phyloP scores from a whole-genome alignment of 2,113 vertebrate species.

The Periophthalmodon schlosseri region DNA sequence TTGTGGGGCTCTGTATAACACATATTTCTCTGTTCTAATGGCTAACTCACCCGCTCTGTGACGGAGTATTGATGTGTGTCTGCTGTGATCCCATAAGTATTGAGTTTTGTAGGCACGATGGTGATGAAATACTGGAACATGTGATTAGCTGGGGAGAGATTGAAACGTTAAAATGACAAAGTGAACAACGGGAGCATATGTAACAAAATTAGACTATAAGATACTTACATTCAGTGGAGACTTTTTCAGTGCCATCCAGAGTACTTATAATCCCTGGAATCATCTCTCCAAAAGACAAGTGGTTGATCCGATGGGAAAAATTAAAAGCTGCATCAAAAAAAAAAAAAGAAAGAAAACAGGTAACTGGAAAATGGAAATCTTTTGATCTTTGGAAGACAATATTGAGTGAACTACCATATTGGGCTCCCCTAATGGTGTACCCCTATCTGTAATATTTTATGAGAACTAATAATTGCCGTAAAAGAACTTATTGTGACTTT shows the following conservation, averaged over 20 bases:
- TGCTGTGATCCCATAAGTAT: conserved; percentile 90
- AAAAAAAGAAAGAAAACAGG: background rate
- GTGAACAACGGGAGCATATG: background rate
- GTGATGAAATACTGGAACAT: conserved; percentile 99
- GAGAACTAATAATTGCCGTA: too few species aligned
- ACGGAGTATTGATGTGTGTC: conserved; percentile 98
- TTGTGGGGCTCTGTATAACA: background rate
- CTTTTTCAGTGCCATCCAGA: conserved; percentile 96
- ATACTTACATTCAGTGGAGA: conserved; percentile 87
- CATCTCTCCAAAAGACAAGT: conserved; percentile 94
- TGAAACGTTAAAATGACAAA: background rate
- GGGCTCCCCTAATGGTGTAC: too few species aligned
- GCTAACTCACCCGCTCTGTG: conserved; percentile 89
- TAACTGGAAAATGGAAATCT: too few species aligned
- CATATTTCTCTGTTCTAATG: background rate
- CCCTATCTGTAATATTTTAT: too few species aligned
- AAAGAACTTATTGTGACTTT: too few species aligned
- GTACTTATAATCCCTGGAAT: conserved; percentile 93
- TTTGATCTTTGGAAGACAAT: too few species aligned
- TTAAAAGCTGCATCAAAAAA: conserved; percentile 85
- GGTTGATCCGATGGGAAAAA: conserved; percentile 98
- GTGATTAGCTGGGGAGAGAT: conserved; percentile 85
- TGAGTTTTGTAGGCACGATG: conserved; percentile 95
- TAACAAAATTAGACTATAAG: background rate
- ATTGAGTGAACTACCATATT: too few species aligned